Percentiles rank a stretch among this genome's conserved stretches.
These are phyloP conservation scores for Crematogaster levior DNA, from an alignment of 2,888 invertebrate genomes.

Conservation along the genomic window DNA sequence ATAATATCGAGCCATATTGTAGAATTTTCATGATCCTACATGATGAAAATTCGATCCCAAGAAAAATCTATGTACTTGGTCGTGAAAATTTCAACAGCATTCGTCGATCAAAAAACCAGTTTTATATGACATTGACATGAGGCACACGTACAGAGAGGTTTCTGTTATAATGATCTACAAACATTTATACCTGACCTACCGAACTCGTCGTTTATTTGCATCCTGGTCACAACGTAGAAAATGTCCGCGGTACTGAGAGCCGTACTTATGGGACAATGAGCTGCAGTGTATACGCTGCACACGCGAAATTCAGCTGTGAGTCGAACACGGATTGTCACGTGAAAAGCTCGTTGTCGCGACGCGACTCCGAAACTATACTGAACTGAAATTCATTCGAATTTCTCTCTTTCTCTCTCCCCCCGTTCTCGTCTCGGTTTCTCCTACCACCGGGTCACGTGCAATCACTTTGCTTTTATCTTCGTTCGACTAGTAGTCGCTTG, in stretches of 20 bases:
- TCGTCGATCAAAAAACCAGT: neutral
- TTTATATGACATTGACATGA: neutral
- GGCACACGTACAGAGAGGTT: neutral
- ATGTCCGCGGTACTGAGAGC: neutral
- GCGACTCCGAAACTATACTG: constrained; percentile 16
- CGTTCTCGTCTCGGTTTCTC: constrained; percentile 11
- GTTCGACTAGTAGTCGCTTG: neutral
- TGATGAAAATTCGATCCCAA: neutral
- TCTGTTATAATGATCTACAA: neutral
- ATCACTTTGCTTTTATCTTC: constrained; percentile 22
- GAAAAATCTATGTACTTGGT: neutral
- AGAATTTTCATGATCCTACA: neutral
- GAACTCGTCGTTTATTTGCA: neutral
- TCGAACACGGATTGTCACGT: neutral
- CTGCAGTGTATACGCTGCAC: neutral
- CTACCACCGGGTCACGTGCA: constrained; percentile 29
- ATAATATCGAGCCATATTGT: neutral
- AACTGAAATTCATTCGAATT: constrained; percentile 23
- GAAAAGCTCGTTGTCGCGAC: constrained; percentile 10
- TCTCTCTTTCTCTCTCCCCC: neutral
- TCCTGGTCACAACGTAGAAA: neutral
- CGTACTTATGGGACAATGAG: neutral
- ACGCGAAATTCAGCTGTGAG: neutral
- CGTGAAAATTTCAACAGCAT: neutral
- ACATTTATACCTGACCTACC: neutral